A percentile compares a stretch with the other conserved stretches of the same genome.
These are phyloP conservation scores for Bovichtus variegatus DNA, from an alignment of 2,797 vertebrate species.

Conservation along the genomic window DNA sequence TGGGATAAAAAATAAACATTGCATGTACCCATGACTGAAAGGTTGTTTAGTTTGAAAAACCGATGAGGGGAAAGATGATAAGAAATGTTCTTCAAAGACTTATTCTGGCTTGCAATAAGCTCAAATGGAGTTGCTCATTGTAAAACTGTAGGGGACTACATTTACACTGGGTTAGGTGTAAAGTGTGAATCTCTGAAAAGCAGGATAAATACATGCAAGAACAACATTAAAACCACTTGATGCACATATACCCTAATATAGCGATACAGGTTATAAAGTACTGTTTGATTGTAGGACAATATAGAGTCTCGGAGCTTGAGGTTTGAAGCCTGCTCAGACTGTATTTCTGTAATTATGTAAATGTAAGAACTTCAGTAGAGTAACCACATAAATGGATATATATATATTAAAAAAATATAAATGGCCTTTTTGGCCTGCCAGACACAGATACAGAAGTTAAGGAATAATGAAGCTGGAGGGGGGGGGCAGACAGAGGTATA, in stretches of 20 bases:
- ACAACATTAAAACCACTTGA: not conserved
- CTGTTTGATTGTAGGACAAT: constrained; percentile 12
- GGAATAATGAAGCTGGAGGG: constrained; percentile 64
- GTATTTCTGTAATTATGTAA: constrained; percentile 52
- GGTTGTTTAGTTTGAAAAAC: constrained; percentile 12
- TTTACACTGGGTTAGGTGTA: not conserved
- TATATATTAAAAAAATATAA: constrained; percentile 49
- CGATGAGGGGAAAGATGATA: not conserved
- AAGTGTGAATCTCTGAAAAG: not conserved
- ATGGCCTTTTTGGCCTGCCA: constrained; percentile 59
- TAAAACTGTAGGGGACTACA: not conserved
- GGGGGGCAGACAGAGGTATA: constrained; percentile 39
- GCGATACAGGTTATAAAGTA: not conserved
- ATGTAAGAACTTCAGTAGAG: constrained; percentile 49
- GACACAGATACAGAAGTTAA: constrained; percentile 58
- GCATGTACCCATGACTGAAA: constrained; percentile 21
- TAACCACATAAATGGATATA: constrained; percentile 52
- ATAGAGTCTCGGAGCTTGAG: constrained; percentile 25
- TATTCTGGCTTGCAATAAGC: not conserved
- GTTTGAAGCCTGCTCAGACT: constrained; percentile 20
- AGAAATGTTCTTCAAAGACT: constrained; percentile 22
- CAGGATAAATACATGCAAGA: not conserved
- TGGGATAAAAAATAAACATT: constrained; percentile 17
- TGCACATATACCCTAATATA: not conserved
- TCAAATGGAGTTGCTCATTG: not conserved